phyloP scores from a whole-genome alignment of 2,797 vertebrate species.

The Sphenodon punctatus region DNA sequence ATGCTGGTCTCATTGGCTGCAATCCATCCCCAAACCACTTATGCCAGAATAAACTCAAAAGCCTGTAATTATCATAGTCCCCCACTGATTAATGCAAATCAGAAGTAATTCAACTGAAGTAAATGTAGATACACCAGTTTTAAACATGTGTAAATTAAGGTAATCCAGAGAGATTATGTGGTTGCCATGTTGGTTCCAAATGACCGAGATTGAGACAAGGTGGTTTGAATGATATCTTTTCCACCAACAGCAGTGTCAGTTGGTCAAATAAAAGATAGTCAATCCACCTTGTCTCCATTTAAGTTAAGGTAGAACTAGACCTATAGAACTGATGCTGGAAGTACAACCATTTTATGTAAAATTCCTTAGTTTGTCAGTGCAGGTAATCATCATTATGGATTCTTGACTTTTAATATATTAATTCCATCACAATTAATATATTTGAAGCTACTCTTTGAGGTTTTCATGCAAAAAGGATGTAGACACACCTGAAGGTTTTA shows the following conservation, averaged over 20 bases:
- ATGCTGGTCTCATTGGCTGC: background rate
- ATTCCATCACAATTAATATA: background rate
- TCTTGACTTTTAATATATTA: background rate
- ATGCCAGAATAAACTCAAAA: no score
- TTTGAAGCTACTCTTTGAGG: background rate
- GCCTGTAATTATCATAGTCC: no score
- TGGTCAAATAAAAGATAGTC: no score
- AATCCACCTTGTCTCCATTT: no score
- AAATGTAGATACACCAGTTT: no score
- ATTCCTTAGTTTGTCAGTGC: background rate
- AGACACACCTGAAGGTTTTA: background rate
- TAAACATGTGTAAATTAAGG: no score
- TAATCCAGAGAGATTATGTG: no score
- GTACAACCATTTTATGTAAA: background rate
- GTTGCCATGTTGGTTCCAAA: no score
- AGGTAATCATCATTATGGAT: background rate
- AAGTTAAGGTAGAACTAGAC: background rate
- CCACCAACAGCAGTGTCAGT: no score
- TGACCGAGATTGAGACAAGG: no score
- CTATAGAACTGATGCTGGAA: background rate
- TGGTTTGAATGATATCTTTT: no score
- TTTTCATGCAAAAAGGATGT: background rate
- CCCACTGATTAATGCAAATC: background rate
- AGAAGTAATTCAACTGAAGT: background rate
- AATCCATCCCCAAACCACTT: no score